Evolutionary conservation across 2,888 invertebrate species (phyloP).

Genomic region (Synergus laeviventris): DNA sequence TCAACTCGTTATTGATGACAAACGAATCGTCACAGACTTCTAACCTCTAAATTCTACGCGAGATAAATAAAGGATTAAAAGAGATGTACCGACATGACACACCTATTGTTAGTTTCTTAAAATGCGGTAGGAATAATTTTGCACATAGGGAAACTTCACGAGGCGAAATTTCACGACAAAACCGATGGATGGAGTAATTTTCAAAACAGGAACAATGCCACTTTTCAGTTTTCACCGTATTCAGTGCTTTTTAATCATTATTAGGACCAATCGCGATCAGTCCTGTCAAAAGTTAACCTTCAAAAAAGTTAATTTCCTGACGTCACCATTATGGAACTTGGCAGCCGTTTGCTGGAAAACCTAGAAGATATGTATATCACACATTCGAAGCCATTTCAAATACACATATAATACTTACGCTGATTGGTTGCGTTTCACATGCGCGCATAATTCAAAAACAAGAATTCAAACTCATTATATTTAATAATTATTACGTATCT

Average conservation of each 20-base stretch:
- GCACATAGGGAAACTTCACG: neutral
- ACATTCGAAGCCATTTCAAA: too few species aligned
- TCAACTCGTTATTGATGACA: neutral
- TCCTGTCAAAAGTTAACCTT: conserved; percentile 21
- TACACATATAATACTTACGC: too few species aligned
- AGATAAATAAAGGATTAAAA: conserved; percentile 16
- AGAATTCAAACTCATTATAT: too few species aligned
- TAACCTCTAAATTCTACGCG: conserved; percentile 28
- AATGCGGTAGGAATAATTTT: neutral
- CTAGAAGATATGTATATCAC: too few species aligned
- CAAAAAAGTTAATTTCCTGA: conserved; percentile 29
- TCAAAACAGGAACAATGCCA: neutral
- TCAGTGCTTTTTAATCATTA: neutral
- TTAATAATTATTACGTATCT: too few species aligned
- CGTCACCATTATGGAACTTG: neutral
- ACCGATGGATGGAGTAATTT: neutral
- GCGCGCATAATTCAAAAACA: too few species aligned
- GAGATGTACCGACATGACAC: conserved; percentile 24
- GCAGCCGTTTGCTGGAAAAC: neutral
- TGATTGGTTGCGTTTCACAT: too few species aligned
- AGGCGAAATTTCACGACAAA: neutral
- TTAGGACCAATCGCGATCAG: neutral
- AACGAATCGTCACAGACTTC: conserved; percentile 7
- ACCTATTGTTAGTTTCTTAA: neutral
- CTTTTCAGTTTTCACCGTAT: neutral